Percentiles rank a stretch among this genome's conserved stretches.
Evolutionary conservation across 2,113 vertebrate species (phyloP).

Genomic region (Myiozetetes cayanensis): DNA sequence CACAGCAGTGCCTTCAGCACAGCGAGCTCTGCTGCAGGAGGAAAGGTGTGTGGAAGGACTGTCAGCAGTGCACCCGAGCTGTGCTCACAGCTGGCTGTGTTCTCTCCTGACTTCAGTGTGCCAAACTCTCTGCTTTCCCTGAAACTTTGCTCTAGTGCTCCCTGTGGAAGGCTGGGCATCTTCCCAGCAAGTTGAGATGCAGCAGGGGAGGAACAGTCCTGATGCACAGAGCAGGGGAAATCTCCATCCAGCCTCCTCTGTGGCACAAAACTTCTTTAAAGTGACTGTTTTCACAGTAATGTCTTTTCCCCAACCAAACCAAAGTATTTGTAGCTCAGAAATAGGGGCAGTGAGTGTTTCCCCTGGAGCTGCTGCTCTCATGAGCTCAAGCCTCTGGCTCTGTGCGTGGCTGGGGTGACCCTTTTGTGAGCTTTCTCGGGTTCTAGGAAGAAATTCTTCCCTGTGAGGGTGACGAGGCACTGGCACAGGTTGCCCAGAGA

Average conservation of each 20-base stretch:
- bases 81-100: not conserved
- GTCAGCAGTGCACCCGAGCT: accelerated
- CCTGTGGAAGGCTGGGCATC: not conserved
- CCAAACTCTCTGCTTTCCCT: not conserved
- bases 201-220: not conserved
- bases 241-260: not conserved
- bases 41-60: not conserved
- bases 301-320: not conserved
- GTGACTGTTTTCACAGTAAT: accelerated
- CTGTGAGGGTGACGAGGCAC: not conserved
- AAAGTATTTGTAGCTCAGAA: accelerated
- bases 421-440: accelerated
- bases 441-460: not conserved
- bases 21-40: not conserved
- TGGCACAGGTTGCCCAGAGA: not conserved
- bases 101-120: accelerated
- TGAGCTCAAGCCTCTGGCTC: not conserved
- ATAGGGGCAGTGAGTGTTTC: accelerated
- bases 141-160: not conserved
- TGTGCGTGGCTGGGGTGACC: accelerated
- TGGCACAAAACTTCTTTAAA: not conserved
- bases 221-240: not conserved
- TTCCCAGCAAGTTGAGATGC: not conserved
- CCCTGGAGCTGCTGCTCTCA: not conserved
- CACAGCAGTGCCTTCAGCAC: accelerated